phyloP scores from a whole-genome alignment of 1,140 invertebrate species.

The Brachionus sp. region DNA sequence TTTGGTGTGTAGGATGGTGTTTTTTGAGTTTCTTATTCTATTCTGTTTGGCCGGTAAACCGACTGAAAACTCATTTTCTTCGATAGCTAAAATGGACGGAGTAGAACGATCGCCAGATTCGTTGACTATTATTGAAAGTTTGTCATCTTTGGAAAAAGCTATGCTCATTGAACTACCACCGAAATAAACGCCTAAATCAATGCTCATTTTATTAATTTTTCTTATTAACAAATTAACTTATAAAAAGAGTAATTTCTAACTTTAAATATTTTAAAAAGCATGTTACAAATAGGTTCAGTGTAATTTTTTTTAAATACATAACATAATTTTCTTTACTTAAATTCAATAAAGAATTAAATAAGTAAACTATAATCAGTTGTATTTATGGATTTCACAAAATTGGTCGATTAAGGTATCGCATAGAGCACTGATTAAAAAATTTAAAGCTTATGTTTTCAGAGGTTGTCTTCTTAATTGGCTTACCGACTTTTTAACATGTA shows the following conservation, averaged over 20 bases:
- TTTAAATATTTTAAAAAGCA: neutral
- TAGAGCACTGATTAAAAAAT: no score
- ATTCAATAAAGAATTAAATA: neutral
- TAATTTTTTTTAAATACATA: neutral
- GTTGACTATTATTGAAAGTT: constrained; percentile 32
- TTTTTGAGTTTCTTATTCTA: constrained; percentile 14
- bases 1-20: constrained; percentile 9
- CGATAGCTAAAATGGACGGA: neutral
- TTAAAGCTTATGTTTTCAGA: no score
- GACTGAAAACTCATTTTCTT: constrained; percentile 18
- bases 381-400: no score
- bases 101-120: constrained; percentile 33
- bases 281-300: neutral
- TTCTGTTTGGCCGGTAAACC: constrained; percentile 37
- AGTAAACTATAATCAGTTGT: no score
- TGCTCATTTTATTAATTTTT: constrained; percentile 28
- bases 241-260: neutral
- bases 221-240: neutral
- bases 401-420: no score
- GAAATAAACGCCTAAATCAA: constrained; percentile 38
- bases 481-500: no score
- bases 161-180: constrained; percentile 39
- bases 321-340: neutral
- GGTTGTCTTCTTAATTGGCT: no score
- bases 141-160: constrained; percentile 17